Evolutionary conservation across 2,113 vertebrate genomes (phyloP).

Genomic region (Cyanoderma ruficeps): DNA sequence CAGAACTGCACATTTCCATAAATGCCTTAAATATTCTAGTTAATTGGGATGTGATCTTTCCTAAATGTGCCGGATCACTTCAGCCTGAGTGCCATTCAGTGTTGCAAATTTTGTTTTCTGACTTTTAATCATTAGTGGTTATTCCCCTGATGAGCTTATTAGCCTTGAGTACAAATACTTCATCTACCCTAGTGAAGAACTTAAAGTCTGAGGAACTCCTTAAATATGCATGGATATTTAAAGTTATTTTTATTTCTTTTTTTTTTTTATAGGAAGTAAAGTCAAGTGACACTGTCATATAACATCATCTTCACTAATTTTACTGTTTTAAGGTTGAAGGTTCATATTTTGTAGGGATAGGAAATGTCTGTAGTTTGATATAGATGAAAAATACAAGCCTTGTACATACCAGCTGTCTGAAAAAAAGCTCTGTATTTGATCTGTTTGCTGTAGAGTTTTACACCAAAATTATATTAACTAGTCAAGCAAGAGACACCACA

Average conservation of each 20-base stretch:
- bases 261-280: not conserved
- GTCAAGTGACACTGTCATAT: not conserved
- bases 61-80: not conserved
- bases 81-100: not conserved
- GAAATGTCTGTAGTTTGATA: accelerated
- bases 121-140: conserved; percentile 16
- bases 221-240: not conserved
- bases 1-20: not conserved
- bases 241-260: not conserved
- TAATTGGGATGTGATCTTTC: conserved; percentile 26
- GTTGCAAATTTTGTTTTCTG: conserved; percentile 15
- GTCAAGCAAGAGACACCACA: not conserved
- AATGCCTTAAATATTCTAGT: not conserved
- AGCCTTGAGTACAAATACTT: conserved; percentile 7
- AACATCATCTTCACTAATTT: not conserved
- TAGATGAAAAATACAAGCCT: not conserved
- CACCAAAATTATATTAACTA: not conserved
- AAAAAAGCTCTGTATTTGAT: not conserved
- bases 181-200: not conserved
- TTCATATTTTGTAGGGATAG: not conserved
- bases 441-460: accelerated
- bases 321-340: not conserved
- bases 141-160: conserved; percentile 28
- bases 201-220: not conserved
- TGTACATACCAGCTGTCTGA: not conserved